Conservation (phyloP, 92 coral and sea anemone genomes). For the Parazoanthus swiftii region DNA sequence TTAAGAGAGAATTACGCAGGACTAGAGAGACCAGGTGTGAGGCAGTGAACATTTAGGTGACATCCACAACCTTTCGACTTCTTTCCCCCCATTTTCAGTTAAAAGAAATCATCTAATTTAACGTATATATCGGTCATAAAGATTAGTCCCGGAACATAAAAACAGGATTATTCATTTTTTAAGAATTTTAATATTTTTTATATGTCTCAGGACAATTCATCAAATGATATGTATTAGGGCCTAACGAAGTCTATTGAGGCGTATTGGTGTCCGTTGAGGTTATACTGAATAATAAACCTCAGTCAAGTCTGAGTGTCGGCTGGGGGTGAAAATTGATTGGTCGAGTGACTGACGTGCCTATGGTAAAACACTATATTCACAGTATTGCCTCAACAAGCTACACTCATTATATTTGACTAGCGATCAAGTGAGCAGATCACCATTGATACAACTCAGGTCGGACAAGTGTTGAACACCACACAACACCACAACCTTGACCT, state of each 20-base stretch:
- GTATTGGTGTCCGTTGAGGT: background rate
- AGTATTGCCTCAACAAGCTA: conserved; percentile 24
- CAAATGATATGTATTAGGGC: background rate
- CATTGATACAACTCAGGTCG: background rate
- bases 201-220: background rate
- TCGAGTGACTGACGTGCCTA: conserved; percentile 10
- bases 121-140: background rate
- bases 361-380: conserved; percentile 17
- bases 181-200: too few species aligned
- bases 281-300: background rate
- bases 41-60: too few species aligned
- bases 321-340: conserved; percentile 9
- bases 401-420: conserved; percentile 34
- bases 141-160: background rate
- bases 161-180: too few species aligned
- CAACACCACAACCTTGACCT: background rate
- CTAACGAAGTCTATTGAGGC: background rate
- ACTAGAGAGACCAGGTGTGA: background rate
- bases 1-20: background rate
- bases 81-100: too few species aligned
- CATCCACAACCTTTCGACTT: background rate
- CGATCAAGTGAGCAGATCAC: conserved; percentile 27
- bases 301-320: background rate
- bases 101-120: too few species aligned
- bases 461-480: background rate